Evolutionary conservation across 2,888 invertebrate species (phyloP), one percentile per base, ranked within the genome.

Genomic region (Myopa testacea): DNA sequence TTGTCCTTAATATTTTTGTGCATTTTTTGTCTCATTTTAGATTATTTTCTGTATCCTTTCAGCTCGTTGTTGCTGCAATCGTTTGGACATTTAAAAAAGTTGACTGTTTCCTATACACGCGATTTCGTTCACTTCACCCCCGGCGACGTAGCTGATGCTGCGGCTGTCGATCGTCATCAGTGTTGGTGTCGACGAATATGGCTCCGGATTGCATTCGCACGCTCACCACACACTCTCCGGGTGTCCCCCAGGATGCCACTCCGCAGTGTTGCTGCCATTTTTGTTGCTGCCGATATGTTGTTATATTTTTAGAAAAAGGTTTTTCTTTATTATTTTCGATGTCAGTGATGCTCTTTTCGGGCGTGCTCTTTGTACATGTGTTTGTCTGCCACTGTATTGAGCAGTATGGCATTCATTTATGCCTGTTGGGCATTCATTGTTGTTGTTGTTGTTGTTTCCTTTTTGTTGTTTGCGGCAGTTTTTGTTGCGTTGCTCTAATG

Each of bases 61-160:
- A 5, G 55, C 55, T n/a, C n/a, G 65, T 52, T 63, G 65, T 37
- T 74, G 74, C 52, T 52, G 19, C 50, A 74, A 52, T 74, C 65
- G 74, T 52, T 50, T 65, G 65, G 63, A 63, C 63, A 63, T 45
- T 73, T 73, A 26, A 12, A 19, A 19, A 63, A 5, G 7, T 34
- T 63, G 6, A 19, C 12, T 63, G 7, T 63, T 63, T 37, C n/a
- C 67, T 63, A 62, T 40, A 40, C 26, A 63, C 4, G 34, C 34
- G 63, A 26, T 12, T 62, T 19, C 63, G 19, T n/a, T 40, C 45
- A 14, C 14, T n/a, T 16, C 40, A 14, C 16, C 5, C 12, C 38
- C 8, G 37, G 7, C 37, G n/a, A n/a, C n/a, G 6, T 6, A 8
- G 50, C 50, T 12, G 50, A 3, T 50, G 12, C 26, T 50, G 52